Evolutionary conservation across 2,113 vertebrate genomes (phyloP), one percentile per base, ranked within the genome.

Genomic region (Zosterops pallidus): DNA sequence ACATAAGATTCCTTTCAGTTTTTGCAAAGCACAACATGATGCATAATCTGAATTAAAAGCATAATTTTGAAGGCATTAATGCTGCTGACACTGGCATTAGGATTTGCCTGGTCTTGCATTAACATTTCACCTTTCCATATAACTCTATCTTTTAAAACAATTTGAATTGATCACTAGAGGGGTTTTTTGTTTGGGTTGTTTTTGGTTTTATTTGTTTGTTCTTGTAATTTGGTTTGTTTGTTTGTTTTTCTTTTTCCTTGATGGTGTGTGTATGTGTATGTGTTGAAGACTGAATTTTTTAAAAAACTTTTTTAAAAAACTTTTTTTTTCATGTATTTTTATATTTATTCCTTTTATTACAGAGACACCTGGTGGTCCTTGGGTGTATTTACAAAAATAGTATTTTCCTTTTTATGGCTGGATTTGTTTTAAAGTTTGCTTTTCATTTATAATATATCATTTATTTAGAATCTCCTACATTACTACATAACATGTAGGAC

Each of bases 351-450:
- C 46, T 85, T 92, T 84, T 95, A 31, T 69, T 87, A 69, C 31
- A 92, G 94, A 84, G 95, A 76, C 94, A 95, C 8, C 96, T 95
- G 55, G 86, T 92, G 94, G 93, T 65, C 42, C 55, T 89, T 39
- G 25, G 5, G 1, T 79, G 42, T 87, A 46, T 64, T 94, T 68
- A 29, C n/a, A 69, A 59, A 92, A 87, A 46, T 9, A 29, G 3
- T 1, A 2, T 19, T 84, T 88, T 83, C 8, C 4, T 69, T 59
- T 57, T 37, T 76, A 21, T 25, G 1, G 2, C 24, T 71, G 22
- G 0, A 4, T 67, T 77, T 74, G 23, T 6, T 89, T 70, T 78
- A 29, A 65, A 68, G 14, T 78, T 90, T 68, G 12, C 5, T 67
- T 76, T 83, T 35, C 2, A 12, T 60, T 86, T 93, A 14, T 35